phyloP scores from a whole-genome alignment of 1,140 invertebrate species.

The Rhynchophorus ferrugineus region DNA sequence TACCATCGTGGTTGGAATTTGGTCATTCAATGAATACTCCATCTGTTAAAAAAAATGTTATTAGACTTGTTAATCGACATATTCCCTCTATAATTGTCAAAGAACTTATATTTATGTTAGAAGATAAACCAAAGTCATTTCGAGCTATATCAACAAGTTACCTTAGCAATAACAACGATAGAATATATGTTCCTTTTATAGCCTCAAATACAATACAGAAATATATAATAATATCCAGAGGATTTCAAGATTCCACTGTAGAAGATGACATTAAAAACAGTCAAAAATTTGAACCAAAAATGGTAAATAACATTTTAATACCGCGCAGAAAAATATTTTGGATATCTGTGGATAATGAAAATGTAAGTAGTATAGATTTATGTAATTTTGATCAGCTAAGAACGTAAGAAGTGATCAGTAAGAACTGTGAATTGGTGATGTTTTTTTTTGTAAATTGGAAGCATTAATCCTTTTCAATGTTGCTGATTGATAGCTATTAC shows the following conservation, averaged over 20 bases:
- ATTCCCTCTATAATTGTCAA: slow-evolving; percentile 45
- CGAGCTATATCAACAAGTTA: slow-evolving; percentile 24
- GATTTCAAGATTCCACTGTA: slow-evolving; percentile 57
- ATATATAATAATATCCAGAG: slow-evolving; percentile 54
- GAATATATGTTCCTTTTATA: slow-evolving; percentile 46
- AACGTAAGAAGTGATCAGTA: too few relatives aligned
- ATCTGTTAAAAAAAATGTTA: slow-evolving; percentile 46
- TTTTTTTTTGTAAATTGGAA: too few relatives aligned
- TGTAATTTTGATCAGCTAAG: background rate
- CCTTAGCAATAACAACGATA: slow-evolving; percentile 29
- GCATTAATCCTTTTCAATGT: too few relatives aligned
- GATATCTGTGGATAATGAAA: slow-evolving; percentile 50
- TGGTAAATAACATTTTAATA: slow-evolving; percentile 45
- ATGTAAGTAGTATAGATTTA: slow-evolving; percentile 43
- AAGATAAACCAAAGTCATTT: slow-evolving; percentile 44
- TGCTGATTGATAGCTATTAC: too few relatives aligned
- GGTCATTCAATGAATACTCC: slow-evolving; percentile 49
- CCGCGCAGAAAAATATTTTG: slow-evolving; percentile 62
- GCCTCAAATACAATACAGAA: slow-evolving; percentile 40
- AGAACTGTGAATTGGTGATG: too few relatives aligned
- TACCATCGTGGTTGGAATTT: slow-evolving; percentile 55
- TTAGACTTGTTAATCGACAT: slow-evolving; percentile 46
- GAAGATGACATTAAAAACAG: slow-evolving; percentile 44
- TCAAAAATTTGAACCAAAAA: slow-evolving; percentile 53
- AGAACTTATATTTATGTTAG: slow-evolving; percentile 47